These are phyloP conservation scores for Bilobella aurantiaca DNA, from an alignment of 1,140 invertebrate species.

Conservation along the genomic window DNA sequence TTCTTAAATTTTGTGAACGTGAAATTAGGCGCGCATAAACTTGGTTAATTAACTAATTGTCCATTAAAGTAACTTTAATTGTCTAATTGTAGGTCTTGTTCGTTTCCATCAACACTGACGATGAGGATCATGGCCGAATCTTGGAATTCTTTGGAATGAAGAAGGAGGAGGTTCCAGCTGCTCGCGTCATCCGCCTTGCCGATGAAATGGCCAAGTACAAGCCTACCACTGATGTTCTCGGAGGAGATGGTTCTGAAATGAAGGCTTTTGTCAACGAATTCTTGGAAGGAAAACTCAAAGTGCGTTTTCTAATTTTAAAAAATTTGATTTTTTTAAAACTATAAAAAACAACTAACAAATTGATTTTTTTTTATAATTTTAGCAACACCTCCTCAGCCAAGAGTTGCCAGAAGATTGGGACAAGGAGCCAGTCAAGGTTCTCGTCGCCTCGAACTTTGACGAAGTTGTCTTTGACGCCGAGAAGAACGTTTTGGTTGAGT, in stretches of 20 bases:
- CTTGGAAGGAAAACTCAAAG: constrained; percentile 81
- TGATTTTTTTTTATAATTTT: constrained; percentile 16
- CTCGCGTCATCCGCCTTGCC: constrained; percentile 85
- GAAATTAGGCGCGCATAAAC: too few relatives aligned
- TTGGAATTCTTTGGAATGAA: constrained; percentile 99
- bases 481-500: constrained; percentile 95
- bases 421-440: constrained; percentile 81
- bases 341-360: background rate
- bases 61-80: too few relatives aligned
- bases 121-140: constrained; percentile 92
- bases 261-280: constrained; percentile 76
- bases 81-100: constrained; percentile 70
- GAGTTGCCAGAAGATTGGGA: constrained; percentile 96
- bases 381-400: constrained; percentile 82
- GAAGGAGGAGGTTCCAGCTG: constrained; percentile 77
- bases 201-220: constrained; percentile 99
- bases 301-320: constrained; percentile 24
- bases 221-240: constrained; percentile 55
- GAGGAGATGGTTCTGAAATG: constrained; percentile 45
- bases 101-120: constrained; percentile 87
- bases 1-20: too few relatives aligned
- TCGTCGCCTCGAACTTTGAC: constrained; percentile 93
- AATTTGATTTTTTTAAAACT: background rate
- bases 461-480: constrained; percentile 75
- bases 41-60: too few relatives aligned